These are phyloP conservation scores for Megalops cyprinoides DNA, from an alignment of 2,797 vertebrate genomes.

Conservation along the genomic window DNA sequence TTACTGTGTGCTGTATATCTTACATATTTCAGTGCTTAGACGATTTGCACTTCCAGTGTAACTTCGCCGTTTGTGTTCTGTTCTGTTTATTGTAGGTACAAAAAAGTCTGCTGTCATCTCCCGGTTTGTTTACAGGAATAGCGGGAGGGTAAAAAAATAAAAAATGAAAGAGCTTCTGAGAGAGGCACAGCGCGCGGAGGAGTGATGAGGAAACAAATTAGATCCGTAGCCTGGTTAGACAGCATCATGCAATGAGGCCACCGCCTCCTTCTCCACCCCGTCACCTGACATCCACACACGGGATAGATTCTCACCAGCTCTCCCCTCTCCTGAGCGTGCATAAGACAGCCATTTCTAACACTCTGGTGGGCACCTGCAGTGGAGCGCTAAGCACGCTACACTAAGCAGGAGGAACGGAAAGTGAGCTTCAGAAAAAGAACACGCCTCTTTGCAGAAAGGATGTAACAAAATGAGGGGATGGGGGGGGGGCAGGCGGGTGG, in stretches of 20 bases:
- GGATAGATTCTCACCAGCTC: background rate
- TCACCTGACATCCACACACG: background rate
- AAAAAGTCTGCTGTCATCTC: background rate
- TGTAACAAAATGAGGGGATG: background rate
- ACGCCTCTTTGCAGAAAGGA: too few species aligned
- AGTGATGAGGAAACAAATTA: background rate
- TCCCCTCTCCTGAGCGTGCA: background rate
- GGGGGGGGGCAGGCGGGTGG: background rate
- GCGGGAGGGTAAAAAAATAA: background rate
- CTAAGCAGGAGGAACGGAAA: background rate
- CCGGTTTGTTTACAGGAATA: background rate
- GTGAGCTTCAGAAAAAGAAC: too few species aligned
- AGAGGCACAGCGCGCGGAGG: background rate
- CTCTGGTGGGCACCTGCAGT: background rate
- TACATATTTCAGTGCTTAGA: too few species aligned
- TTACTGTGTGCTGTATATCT: too few species aligned
- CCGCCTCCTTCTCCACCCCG: background rate
- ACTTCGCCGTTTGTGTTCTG: too few species aligned
- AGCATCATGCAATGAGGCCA: background rate
- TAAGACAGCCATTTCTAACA: background rate
- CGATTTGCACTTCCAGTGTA: too few species aligned
- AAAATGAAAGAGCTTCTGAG: conserved; percentile 14
- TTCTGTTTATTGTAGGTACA: background rate
- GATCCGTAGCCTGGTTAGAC: background rate
- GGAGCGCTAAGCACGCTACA: background rate